Evolutionary conservation across 2,888 invertebrate genomes (phyloP), one percentile per base, ranked within the genome.

Genomic region (Pristionchus maxplancki): DNA sequence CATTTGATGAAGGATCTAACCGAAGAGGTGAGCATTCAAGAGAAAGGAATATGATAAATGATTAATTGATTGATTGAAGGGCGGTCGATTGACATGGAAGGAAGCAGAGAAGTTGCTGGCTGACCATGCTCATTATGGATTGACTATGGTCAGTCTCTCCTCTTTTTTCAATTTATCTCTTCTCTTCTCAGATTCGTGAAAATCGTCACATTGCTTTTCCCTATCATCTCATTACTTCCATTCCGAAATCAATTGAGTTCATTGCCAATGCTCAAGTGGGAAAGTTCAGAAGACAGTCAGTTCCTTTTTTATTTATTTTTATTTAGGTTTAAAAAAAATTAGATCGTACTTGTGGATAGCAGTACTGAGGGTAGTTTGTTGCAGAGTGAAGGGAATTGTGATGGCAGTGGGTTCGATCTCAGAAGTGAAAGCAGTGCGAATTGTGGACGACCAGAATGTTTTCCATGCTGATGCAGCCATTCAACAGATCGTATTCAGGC

Each of bases 401-500:
- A 31, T 87, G 87, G 87, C 87, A 34, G 87, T 87, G 6, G 87
- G 87, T 1, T 11, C n/a, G 53, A 74, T 87, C n/a, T 40, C 48
- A 13, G 74, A 71, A 48, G 71, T 74, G 74, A 71, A 74, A 44
- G 87, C 87, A 34, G 20, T 87, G 15, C 24, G 87, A 37, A 50
- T 87, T 20, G 31, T 87, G 17, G 87, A 87, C n/a, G 87, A 87
- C 34, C 87, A 87, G 34, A 74, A 74, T 74, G 71, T 50, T 31
- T 87, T 74, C 87, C 87, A 87, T 74, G 28, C 34, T 74, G 87
- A 87, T 53, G 71, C 31, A 31, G 24, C 17, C 3, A 34, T 87
- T 44, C 71, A 87, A 37, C 87, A 87, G 53, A 87, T 87, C 34
- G 50, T 87, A 71, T 87, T 87, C 87, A 87, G 87, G 87, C 74